Evolutionary conservation across 2,888 invertebrate genomes (phyloP), one percentile per base, ranked within the genome.

Genomic region (Shargacucullia verbasci): DNA sequence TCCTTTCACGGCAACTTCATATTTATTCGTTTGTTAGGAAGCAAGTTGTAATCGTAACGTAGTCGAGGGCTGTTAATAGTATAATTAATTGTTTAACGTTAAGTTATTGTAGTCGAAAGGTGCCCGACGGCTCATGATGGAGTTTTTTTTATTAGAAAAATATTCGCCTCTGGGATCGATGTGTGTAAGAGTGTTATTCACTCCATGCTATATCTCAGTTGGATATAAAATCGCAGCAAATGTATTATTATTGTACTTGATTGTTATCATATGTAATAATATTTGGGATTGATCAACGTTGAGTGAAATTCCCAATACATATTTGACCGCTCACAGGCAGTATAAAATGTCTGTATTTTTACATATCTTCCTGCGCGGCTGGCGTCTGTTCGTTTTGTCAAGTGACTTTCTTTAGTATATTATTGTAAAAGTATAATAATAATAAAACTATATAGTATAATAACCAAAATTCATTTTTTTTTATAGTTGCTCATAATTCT

Each of bases 31-130:
- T 57, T 33, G 41, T 66, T 65, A 61, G 38, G 37, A 67, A 59
- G 45, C 37, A 43, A 52, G 45, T 58, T 66, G 46, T 73, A 73
- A 64, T 64, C 50, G 33, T 72, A 60, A 72, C 45, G 63, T 79
- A 81, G 78, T 72, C 68, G 57, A 76, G 70, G 80, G 82, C 81
- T 81, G 83, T 80, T 83, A 78, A 80, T 82, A 80, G 70, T 71
- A 25, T 73, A 75, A 73, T 66, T 74, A 61, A 67, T 76, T 65
- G 47, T 63, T 64, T 69, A 68, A 55, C 56, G 45, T 67, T 74
- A 76, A 61, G 56, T 70, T 75, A 60, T 57, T 62, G 29, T 29
- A 55, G 20, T 14, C 7, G 29, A 37, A 48, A 15, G 37, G 20
- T 20, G 20, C 20, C 20, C 20, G 20, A 20, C 20, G 20, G 20